Evolutionary conservation across 2,797 vertebrate genomes (phyloP).

Genomic region (Rousettus madagascariensis): DNA sequence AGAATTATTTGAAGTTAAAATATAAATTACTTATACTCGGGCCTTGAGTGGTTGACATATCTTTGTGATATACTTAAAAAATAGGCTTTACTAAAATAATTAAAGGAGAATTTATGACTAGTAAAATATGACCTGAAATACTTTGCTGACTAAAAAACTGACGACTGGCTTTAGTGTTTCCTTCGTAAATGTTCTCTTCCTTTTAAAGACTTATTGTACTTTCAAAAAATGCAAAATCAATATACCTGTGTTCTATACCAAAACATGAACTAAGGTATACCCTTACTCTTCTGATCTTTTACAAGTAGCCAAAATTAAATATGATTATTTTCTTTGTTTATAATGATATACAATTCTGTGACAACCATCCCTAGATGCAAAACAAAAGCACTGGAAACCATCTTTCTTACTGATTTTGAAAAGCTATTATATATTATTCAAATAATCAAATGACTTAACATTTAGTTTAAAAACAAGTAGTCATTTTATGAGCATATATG

Average conservation of each 20-base stretch:
- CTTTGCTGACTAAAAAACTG: neutral
- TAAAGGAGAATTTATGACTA: neutral
- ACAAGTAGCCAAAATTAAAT: neutral
- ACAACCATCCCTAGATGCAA: neutral
- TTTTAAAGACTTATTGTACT: neutral
- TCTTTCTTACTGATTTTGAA: slow-evolving; percentile 15
- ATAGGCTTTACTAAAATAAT: neutral
- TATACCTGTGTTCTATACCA: neutral
- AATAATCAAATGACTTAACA: slow-evolving; percentile 57
- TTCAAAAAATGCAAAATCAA: neutral
- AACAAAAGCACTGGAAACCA: neutral
- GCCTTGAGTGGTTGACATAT: neutral
- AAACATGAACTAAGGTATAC: neutral
- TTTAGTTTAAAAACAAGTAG: slow-evolving; percentile 61
- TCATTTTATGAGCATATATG: slow-evolving; percentile 61
- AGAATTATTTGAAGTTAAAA: neutral
- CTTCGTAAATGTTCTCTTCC: neutral
- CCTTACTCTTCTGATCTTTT: neutral
- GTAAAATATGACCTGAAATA: neutral
- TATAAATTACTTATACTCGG: neutral
- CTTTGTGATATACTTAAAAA: neutral
- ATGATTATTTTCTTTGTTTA: neutral
- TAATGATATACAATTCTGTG: neutral
- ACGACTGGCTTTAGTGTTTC: neutral
- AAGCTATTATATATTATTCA: slow-evolving; percentile 36